Conservation (phyloP, 2,888 invertebrate species). For the Octodonta nipae region DNA sequence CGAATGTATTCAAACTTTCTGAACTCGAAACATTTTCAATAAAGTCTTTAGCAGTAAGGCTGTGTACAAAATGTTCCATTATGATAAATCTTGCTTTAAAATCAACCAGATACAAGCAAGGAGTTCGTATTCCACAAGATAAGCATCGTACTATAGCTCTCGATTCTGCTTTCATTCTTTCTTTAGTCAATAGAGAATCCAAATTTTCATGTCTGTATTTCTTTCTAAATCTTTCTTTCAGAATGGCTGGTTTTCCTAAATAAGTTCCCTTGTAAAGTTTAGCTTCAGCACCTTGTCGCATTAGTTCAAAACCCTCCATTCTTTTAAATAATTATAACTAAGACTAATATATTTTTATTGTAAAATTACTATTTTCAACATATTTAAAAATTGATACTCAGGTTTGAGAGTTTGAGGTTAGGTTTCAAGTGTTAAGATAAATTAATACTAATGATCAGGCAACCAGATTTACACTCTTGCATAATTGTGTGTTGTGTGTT, state of each 20-base stretch:
- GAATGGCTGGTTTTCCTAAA: conserved; percentile 59
- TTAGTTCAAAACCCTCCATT: conserved; percentile 37
- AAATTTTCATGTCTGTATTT: conserved; percentile 78
- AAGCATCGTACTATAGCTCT: conserved; percentile 70
- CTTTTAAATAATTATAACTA: too few relatives aligned
- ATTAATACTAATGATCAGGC: too few relatives aligned
- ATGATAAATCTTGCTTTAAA: conserved; percentile 61
- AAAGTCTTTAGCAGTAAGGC: conserved; percentile 66
- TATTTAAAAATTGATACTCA: too few relatives aligned
- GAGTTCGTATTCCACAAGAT: conserved; percentile 63
- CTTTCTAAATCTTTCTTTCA: conserved; percentile 85
- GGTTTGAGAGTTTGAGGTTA: too few relatives aligned
- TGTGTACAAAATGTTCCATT: conserved; percentile 69
- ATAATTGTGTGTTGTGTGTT: too few relatives aligned
- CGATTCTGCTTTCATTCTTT: conserved; percentile 80
- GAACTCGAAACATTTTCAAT: conserved; percentile 39
- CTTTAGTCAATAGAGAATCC: conserved; percentile 70
- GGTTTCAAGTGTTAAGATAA: too few relatives aligned
- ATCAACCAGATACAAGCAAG: conserved; percentile 69
- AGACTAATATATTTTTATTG: too few relatives aligned
- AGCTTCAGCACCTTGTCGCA: conserved; percentile 92
- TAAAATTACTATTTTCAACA: too few relatives aligned
- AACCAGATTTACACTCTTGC: too few relatives aligned
- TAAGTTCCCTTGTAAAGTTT: conserved; percentile 63
- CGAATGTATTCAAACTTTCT: conserved; percentile 34